A percentile compares a stretch with the other conserved stretches of the same genome.
phyloP scores from a whole-genome alignment of 2,888 invertebrate genomes.

The Deilephila elpenor region DNA sequence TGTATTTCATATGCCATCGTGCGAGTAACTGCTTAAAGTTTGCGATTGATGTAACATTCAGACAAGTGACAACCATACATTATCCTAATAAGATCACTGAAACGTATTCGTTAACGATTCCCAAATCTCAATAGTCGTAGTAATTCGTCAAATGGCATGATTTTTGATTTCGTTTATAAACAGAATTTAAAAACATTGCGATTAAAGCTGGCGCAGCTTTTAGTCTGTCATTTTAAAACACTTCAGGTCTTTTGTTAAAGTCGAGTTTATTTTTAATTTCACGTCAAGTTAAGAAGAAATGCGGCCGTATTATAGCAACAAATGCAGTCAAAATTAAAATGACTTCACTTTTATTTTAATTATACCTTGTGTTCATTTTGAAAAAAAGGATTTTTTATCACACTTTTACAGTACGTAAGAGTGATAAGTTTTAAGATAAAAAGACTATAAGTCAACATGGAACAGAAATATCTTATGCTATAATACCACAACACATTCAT shows the following conservation, averaged over 20 bases:
- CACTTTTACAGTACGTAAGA: too few species aligned
- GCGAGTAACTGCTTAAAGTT: background rate
- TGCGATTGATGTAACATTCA: background rate
- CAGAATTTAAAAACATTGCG: conserved; percentile 13
- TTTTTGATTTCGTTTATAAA: background rate
- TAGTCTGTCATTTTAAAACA: conserved; percentile 24
- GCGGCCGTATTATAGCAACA: conserved; percentile 33
- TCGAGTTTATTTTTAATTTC: conserved; percentile 42
- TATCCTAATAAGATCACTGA: too few species aligned
- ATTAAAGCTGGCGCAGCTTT: conserved; percentile 13
- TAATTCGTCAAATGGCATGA: background rate
- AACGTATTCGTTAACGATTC: too few species aligned
- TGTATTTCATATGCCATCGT: too few species aligned
- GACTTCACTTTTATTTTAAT: conserved; percentile 31
- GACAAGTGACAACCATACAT: too few species aligned
- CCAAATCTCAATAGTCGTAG: too few species aligned
- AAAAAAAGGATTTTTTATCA: too few species aligned
- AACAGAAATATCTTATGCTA: too few species aligned
- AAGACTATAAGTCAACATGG: too few species aligned
- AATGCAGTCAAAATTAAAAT: background rate
- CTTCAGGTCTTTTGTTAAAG: conserved; percentile 18
- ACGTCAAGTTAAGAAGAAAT: conserved; percentile 20
- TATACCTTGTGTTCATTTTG: background rate
- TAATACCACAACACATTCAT: too few species aligned
- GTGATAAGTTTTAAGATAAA: too few species aligned